Evolutionary conservation across 2,888 invertebrate genomes (phyloP), one percentile per base, ranked within the genome.

Genomic region (Parnassius glacialis): DNA sequence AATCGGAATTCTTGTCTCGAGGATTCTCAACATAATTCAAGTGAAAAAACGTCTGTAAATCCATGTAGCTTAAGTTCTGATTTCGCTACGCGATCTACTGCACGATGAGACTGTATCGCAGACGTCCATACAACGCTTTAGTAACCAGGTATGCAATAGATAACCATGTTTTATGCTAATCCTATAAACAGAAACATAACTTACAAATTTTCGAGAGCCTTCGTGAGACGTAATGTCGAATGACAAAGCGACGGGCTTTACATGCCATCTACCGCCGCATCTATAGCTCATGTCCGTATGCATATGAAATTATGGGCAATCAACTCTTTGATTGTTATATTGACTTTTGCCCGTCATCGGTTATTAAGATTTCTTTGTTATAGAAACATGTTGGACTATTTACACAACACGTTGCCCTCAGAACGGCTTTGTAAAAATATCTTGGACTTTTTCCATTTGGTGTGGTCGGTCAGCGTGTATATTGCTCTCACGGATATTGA

Each of bases 301-400:
- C 76, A 74, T 73, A 73, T 74, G 75, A 80, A 85, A 84, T 87
- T 87, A 87, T 80, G 75, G 87, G 86, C 88, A 90, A 90, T 90
- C 90, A 90, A 82, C 82, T 73, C 78, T 70, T 83, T 83, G 88
- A 90, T 91, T 91, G 90, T 91, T 87, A 79, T 82, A 82, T 86
- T 84, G 84, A 87, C 86, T 89, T 81, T 87, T 80, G 87, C 90
- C 82, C 87, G 90, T 91, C 90, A 90, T 90, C 90, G 87, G 85
- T 82, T 90, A 90, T 90, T 90, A 90, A 91, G 90, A 89, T 83
- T 87, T 89, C 90, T 89, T 91, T 91, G 90, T 91, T 89, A 83
- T 80, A 84, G 87, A 85, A 90, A 90, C 90, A 90, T 90, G 90
- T 89, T 82, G 87, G 83, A 90, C 90, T 91, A 90, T 91, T 90